phyloP scores from a whole-genome alignment of 2,797 vertebrate species.

The Rhabdomys pumilio region DNA sequence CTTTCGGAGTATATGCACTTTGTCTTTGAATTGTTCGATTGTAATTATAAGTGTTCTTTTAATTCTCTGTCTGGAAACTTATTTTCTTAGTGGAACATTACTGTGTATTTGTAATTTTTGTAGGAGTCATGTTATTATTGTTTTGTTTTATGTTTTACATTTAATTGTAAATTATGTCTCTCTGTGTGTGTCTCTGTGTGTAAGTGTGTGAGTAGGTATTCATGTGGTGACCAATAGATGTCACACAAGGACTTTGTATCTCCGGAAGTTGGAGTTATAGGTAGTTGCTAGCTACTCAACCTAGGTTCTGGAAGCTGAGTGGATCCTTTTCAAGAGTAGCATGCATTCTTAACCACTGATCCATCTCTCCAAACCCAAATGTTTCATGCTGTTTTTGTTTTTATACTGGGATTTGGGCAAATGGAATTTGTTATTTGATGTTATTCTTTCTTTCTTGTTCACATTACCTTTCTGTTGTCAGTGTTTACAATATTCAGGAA shows the following conservation, averaged over 20 bases:
- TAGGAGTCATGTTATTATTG: background rate
- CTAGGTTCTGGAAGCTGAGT: background rate
- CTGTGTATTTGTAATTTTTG: background rate
- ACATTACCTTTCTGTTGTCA: background rate
- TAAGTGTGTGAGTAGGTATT: background rate
- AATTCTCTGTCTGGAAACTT: background rate
- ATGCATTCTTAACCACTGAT: background rate
- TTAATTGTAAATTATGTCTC: background rate
- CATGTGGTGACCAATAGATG: background rate
- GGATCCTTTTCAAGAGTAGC: background rate
- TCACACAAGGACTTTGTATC: background rate
- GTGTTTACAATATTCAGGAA: background rate
- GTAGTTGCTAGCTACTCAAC: background rate
- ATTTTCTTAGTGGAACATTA: too few species aligned
- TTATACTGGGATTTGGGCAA: background rate
- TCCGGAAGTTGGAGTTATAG: background rate
- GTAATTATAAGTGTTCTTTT: background rate
- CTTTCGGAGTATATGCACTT: background rate
- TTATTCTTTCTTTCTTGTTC: background rate
- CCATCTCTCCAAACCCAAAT: background rate
- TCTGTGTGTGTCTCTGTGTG: background rate
- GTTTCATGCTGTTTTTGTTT: background rate
- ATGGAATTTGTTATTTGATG: background rate
- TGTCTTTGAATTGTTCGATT: background rate
- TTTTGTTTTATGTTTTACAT: background rate